Evolutionary conservation across 2,113 vertebrate species (phyloP).

Genomic region (Anguilla rostrata): DNA sequence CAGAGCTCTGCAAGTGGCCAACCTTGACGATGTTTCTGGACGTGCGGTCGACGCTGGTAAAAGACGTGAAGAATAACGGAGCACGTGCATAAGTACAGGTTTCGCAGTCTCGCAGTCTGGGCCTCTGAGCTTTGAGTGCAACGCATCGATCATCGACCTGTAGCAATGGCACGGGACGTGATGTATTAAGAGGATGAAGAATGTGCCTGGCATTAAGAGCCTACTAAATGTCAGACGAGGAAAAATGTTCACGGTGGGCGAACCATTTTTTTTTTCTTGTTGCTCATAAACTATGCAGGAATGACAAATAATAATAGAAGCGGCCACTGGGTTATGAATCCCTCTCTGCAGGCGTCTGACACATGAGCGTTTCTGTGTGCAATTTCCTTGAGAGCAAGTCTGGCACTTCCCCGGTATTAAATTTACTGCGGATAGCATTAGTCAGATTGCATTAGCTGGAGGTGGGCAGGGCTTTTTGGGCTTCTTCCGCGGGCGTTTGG

Average conservation of each 20-base stretch:
- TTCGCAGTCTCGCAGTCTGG: neutral
- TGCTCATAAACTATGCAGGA: neutral
- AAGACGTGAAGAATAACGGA: neutral
- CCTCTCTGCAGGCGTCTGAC: neutral
- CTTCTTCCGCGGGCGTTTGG: neutral
- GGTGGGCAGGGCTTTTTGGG: neutral
- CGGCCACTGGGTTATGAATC: neutral
- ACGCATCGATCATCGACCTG: neutral
- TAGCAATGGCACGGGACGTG: neutral
- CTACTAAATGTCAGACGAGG: neutral
- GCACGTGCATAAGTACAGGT: neutral
- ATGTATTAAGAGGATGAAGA: neutral
- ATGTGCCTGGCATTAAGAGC: neutral
- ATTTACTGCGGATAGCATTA: slow-evolving; percentile 12
- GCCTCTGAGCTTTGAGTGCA: neutral
- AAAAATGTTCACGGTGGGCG: neutral
- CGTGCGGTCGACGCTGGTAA: neutral
- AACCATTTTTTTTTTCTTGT: neutral
- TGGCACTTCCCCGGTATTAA: neutral
- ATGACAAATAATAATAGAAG: neutral
- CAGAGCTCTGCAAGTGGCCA: neutral
- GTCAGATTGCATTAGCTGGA: neutral
- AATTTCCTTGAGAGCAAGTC: neutral
- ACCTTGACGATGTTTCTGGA: neutral
- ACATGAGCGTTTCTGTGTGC: neutral